Conservation (phyloP, 2,797 vertebrate genomes). For the Sparus aurata region DNA sequence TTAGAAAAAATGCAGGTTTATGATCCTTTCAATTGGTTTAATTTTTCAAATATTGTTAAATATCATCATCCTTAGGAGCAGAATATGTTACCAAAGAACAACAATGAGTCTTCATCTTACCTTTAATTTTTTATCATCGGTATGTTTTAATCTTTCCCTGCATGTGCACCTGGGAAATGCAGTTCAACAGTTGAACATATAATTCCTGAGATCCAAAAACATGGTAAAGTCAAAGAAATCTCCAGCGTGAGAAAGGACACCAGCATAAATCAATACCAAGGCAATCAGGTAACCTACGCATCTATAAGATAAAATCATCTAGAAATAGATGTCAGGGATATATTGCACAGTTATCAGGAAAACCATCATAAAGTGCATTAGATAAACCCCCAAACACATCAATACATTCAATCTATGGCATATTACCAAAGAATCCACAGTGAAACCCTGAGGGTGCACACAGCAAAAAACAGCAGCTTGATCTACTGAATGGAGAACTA, state of each 20-base stretch:
- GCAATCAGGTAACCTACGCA: slow-evolving; percentile 14
- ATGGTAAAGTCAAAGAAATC: background rate
- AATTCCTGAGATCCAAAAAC: background rate
- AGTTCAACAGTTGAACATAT: slow-evolving; percentile 9
- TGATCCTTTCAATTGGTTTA: too few species aligned
- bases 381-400: slow-evolving; percentile 13
- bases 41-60: too few species aligned
- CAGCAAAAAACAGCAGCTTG: background rate
- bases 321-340: background rate
- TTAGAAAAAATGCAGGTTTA: too few species aligned
- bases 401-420: slow-evolving; percentile 7
- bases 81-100: background rate
- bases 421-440: background rate
- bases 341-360: slow-evolving; percentile 1
- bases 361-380: background rate
- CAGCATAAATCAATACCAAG: slow-evolving; percentile 30
- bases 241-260: background rate
- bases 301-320: background rate
- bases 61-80: background rate
- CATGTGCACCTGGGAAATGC: background rate
- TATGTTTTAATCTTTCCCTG: background rate
- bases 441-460: slow-evolving; percentile 10
- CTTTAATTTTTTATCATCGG: background rate
- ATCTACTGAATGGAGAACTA: slow-evolving; percentile 18
- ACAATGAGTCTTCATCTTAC: background rate